Evolutionary conservation across 2,888 invertebrate species (phyloP), one percentile per base, ranked within the genome.

Genomic region (Nipponacmea schrenckii): DNA sequence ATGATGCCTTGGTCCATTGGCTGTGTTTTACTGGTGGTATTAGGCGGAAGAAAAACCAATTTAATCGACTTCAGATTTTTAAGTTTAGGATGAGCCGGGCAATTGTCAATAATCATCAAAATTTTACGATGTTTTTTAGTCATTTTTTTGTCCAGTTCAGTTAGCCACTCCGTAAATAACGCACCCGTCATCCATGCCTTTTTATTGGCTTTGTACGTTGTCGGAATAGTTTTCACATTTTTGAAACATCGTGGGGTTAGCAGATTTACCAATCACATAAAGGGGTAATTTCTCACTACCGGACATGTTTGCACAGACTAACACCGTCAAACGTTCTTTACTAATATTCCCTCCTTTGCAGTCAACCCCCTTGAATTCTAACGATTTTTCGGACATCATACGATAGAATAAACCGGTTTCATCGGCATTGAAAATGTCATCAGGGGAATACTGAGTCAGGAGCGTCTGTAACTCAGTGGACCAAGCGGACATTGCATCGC

Each of bases 401-500:
- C 62, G 67, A 66, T 67, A 79, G 66, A 81, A 81, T n/a, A 81
- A 75, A n/a, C n/a, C n/a, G n/a, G n/a, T n/a, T n/a, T n/a, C n/a
- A n/a, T n/a, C n/a, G n/a, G n/a, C n/a, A n/a, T n/a, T n/a, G n/a
- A n/a, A n/a, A n/a, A n/a, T n/a, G n/a, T n/a, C n/a, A n/a, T n/a
- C n/a, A n/a, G n/a, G n/a, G n/a, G n/a, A n/a, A n/a, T n/a, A n/a
- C n/a, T n/a, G n/a, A n/a, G n/a, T n/a, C n/a, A n/a, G n/a, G n/a
- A n/a, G n/a, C n/a, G n/a, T n/a, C n/a, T n/a, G n/a, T n/a, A n/a
- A n/a, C n/a, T n/a, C n/a, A n/a, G n/a, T n/a, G n/a, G n/a, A n/a
- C n/a, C n/a, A n/a, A n/a, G n/a, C n/a, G n/a, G n/a, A n/a, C n/a
- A n/a, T n/a, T n/a, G n/a, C n/a, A n/a, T n/a, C n/a, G n/a, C n/a